Percentiles rank a stretch among this genome's conserved stretches.
phyloP scores from a whole-genome alignment of 2,888 invertebrate species.

The Nephrotoma flavescens region DNA sequence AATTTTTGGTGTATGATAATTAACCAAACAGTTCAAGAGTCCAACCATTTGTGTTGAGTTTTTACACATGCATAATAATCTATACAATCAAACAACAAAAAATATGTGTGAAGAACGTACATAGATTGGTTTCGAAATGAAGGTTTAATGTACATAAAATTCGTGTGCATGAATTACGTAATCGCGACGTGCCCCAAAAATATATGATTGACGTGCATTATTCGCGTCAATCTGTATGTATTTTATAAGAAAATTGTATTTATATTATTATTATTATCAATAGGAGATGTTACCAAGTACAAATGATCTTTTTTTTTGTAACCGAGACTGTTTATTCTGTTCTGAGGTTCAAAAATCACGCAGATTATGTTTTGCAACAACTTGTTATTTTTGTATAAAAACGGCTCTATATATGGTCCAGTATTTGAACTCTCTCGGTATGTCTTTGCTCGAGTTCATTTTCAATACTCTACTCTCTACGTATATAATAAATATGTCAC shows the following conservation, averaged over 20 bases:
- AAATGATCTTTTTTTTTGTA: background rate
- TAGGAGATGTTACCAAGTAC: background rate
- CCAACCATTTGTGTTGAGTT: background rate
- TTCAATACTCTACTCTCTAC: background rate
- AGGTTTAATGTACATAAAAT: background rate
- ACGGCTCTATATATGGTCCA: background rate
- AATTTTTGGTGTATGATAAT: background rate
- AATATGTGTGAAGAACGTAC: background rate
- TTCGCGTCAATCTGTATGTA: background rate
- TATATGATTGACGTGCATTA: background rate
- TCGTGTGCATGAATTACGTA: background rate
- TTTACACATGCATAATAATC: background rate
- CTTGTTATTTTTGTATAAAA: background rate
- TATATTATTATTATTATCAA: background rate
- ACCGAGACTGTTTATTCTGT: background rate
- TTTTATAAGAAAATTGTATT: background rate
- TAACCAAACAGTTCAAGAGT: background rate
- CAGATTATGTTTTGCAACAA: background rate
- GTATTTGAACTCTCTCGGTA: background rate
- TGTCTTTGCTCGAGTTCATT: too few relatives aligned
- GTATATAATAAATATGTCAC: background rate
- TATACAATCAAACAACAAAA: background rate
- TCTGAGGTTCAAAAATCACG: background rate
- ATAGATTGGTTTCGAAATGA: background rate
- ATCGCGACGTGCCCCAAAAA: background rate